phyloP scores from a whole-genome alignment of 2,888 invertebrate genomes.

The Anticlea derivata region DNA sequence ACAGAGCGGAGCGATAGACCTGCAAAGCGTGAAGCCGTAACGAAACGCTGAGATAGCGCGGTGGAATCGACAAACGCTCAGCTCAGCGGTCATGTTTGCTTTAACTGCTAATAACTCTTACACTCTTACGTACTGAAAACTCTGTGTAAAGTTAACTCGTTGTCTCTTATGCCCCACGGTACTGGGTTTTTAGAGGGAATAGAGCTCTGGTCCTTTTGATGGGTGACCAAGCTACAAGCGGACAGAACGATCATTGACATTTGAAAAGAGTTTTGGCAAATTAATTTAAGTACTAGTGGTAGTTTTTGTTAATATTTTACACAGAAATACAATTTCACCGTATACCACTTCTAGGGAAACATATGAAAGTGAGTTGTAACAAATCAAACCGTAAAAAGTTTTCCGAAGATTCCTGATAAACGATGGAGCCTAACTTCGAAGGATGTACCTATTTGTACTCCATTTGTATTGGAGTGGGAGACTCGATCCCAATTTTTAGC shows the following conservation, averaged over 20 bases:
- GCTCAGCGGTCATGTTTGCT: no score
- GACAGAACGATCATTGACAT: no score
- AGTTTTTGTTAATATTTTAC: no score
- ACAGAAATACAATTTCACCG: no score
- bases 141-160: no score
- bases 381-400: constrained; percentile 80
- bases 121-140: no score
- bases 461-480: constrained; percentile 55
- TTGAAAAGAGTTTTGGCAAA: background rate
- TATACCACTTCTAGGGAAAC: constrained; percentile 44
- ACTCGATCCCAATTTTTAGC: constrained; percentile 14
- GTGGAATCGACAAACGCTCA: constrained; percentile 39
- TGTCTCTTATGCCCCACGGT: no score
- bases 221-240: no score
- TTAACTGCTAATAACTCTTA: no score
- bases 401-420: constrained; percentile 74
- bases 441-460: constrained; percentile 73
- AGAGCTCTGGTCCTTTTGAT: no score
- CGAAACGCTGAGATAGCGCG: constrained; percentile 46
- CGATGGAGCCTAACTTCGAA: constrained; percentile 66
- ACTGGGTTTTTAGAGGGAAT: no score
- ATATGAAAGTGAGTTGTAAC: constrained; percentile 55
- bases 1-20: constrained; percentile 64
- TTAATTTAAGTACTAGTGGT: no score
- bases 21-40: constrained; percentile 67